Percentiles rank a stretch among this genome's conserved stretches.
phyloP scores from a whole-genome alignment of 2,113 vertebrate species.

The Dicentrarchus labrax region DNA sequence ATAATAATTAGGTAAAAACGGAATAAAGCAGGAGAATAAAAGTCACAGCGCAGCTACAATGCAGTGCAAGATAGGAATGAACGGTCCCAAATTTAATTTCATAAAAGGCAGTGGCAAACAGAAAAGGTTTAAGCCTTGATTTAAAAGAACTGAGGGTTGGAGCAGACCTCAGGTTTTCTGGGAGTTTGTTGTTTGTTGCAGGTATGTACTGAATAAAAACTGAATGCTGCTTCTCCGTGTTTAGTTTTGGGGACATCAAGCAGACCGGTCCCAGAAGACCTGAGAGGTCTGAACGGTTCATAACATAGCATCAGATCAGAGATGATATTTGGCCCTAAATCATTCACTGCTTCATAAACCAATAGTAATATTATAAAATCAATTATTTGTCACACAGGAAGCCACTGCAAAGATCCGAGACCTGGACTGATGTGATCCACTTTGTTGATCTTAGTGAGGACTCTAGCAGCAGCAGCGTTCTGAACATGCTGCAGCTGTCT shows the following conservation, averaged over 20 bases:
- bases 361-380: slow-evolving; percentile 31
- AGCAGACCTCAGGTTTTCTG: slow-evolving; percentile 69
- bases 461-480: slow-evolving; percentile 75
- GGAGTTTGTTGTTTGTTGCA: slow-evolving; percentile 49
- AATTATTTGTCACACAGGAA: slow-evolving; percentile 46
- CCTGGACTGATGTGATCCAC: slow-evolving; percentile 75
- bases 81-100: slow-evolving; percentile 38
- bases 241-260: not conserved
- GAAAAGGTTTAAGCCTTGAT: slow-evolving; percentile 46
- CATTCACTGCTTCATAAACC: slow-evolving; percentile 47
- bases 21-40: slow-evolving; percentile 46
- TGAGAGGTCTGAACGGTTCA: slow-evolving; percentile 41
- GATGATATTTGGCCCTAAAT: slow-evolving; percentile 32
- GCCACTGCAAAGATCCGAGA: slow-evolving; percentile 72
- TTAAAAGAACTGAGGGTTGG: slow-evolving; percentile 58
- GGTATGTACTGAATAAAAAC: slow-evolving; percentile 6
- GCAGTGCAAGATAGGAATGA: slow-evolving; percentile 42
- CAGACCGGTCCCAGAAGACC: slow-evolving; percentile 65
- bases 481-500: slow-evolving; percentile 73
- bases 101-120: slow-evolving; percentile 56
- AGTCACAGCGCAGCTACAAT: slow-evolving; percentile 30
- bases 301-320: slow-evolving; percentile 58
- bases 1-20: slow-evolving; percentile 39
- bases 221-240: not conserved
- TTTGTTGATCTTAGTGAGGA: slow-evolving; percentile 69